phyloP scores from a whole-genome alignment of 2,888 invertebrate species.

The Epiblema foenella region DNA sequence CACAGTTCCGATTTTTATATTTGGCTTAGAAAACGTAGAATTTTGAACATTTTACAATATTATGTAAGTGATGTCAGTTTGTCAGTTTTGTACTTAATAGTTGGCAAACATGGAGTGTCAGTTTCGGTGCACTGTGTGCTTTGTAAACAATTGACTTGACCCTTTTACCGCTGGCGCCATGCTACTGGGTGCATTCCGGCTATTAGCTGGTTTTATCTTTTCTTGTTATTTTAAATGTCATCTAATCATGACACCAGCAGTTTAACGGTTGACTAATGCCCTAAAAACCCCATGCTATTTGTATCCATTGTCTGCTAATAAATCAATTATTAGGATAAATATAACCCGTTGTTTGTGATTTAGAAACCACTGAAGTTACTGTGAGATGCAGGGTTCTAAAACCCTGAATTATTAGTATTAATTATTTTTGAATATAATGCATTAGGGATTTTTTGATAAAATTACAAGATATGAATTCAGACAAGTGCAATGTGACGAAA shows the following conservation, averaged over 20 bases:
- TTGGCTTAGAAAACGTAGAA: neutral
- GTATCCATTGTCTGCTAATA: conserved; percentile 12
- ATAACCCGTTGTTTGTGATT: conserved; percentile 19
- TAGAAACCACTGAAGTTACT: conserved; percentile 21
- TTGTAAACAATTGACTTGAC: neutral
- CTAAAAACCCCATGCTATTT: conserved; percentile 3
- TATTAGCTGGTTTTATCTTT: neutral
- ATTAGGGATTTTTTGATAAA: conserved; percentile 4
- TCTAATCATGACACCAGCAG: neutral
- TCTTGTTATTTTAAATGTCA: neutral
- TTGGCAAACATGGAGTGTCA: neutral
- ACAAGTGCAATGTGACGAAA: neutral
- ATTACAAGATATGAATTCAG: conserved; percentile 7
- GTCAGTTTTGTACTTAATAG: conserved; percentile 21
- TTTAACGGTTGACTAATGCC: neutral
- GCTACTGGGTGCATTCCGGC: no score
- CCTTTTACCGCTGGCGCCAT: neutral
- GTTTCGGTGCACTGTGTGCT: neutral
- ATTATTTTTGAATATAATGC: neutral
- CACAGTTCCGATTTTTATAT: conserved; percentile 6
- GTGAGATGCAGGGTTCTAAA: conserved; percentile 8
- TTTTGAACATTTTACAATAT: conserved; percentile 23
- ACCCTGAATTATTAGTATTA: conserved; percentile 13
- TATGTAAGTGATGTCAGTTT: conserved; percentile 19
- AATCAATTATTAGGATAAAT: conserved; percentile 10